These are phyloP conservation scores for Orussus abietinus DNA, from an alignment of 1,140 invertebrate genomes.

Conservation along the genomic window DNA sequence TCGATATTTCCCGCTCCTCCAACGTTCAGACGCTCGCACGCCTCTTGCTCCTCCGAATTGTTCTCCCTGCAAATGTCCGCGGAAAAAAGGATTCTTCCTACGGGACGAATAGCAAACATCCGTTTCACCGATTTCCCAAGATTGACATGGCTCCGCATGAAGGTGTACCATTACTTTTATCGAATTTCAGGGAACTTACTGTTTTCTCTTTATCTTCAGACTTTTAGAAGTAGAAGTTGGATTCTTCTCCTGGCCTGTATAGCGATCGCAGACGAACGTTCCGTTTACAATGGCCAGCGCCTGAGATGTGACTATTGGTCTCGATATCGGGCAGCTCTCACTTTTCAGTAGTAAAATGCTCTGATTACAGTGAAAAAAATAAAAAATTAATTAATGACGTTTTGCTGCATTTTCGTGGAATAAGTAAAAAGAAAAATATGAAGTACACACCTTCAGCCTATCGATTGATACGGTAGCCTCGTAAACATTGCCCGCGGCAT, in stretches of 20 bases:
- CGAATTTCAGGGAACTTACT: too few relatives aligned
- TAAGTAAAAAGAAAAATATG: slow-evolving; percentile 10
- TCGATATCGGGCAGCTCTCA: slow-evolving; percentile 37
- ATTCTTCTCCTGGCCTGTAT: too few relatives aligned
- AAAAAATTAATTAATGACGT: slow-evolving; percentile 4
- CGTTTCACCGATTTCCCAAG: too few relatives aligned
- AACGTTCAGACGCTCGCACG: slow-evolving; percentile 13
- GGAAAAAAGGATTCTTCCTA: too few relatives aligned
- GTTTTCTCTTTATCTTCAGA: too few relatives aligned
- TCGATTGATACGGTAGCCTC: slow-evolving; percentile 36
- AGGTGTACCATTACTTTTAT: too few relatives aligned
- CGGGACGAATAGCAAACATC: too few relatives aligned
- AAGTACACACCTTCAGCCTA: slow-evolving; percentile 47
- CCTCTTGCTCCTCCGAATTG: slow-evolving; percentile 16
- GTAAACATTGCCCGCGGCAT: slow-evolving; percentile 38
- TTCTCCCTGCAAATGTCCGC: too few relatives aligned
- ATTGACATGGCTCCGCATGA: too few relatives aligned
- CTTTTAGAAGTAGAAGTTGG: too few relatives aligned
- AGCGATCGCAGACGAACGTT: slow-evolving; percentile 55
- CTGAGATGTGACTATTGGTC: slow-evolving; percentile 49
- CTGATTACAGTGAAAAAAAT: slow-evolving; percentile 31
- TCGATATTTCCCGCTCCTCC: slow-evolving; percentile 9
- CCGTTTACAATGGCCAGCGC: slow-evolving; percentile 56
- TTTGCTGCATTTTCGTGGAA: slow-evolving; percentile 6
- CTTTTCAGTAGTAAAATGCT: slow-evolving; percentile 53